Evolutionary conservation across 2,797 vertebrate species (phyloP), one percentile per base, ranked within the genome.

Genomic region (Coendou prehensilis): DNA sequence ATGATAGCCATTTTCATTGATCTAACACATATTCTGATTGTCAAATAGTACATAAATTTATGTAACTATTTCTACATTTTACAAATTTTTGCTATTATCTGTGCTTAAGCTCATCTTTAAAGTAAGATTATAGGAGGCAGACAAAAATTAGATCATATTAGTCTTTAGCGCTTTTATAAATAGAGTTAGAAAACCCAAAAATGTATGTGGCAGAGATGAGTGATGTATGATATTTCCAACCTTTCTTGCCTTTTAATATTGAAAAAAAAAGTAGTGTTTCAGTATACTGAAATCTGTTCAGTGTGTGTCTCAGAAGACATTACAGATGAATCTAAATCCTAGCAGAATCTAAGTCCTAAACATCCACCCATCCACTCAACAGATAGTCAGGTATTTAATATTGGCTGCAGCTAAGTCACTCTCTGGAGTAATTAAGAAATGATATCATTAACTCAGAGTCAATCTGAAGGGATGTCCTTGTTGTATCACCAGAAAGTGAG

Each of bases 281-380:
- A 83, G 59, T 63, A 71, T 61, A 89, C 6, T 92, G 69, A 93
- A 92, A 84, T 47, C 69, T 90, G 50, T 87, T 90, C n/a, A 84
- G 20, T 2, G 56, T 73, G 3, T 89, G 9, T 52, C 30, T 79
- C 41, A 82, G 30, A 82, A 56, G 30, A 89, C 37, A 84, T 52
- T 71, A 64, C 93, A 88, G 41, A 45, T 67, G 41, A 92, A 87
- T 75, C 22, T 57, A 87, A 82, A 41, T 87, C 64, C 88, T 81
- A 76, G 26, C 1, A 81, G n/a, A 87, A 87, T n/a, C 20, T 28
- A 87, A 56, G 30, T 2, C 26, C 9, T 33, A 82, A 86, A 96
- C 13, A 82, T 76, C 57, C 47, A 71, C 37, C 47, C 41, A 93
- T 85, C 57, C n/a, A 30, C 91, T 82, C 91, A 87, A 37, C 63